Percentiles rank a stretch among this genome's conserved stretches.
phyloP scores from a whole-genome alignment of 2,113 vertebrate genomes.

The Nibea coibor region DNA sequence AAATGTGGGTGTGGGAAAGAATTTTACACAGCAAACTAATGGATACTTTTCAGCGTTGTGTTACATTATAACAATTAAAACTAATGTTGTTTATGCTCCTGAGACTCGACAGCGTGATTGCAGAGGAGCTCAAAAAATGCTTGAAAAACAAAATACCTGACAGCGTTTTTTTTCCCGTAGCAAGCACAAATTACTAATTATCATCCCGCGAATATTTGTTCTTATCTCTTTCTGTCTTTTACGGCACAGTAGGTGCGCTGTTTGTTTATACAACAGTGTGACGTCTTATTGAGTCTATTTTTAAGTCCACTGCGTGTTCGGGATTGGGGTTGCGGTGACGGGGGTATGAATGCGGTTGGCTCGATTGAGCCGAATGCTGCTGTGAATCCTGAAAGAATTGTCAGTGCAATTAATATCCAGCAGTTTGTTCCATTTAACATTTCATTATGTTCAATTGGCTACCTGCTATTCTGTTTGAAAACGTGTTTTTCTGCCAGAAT shows the following conservation, averaged over 20 bases:
- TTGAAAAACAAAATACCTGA: background rate
- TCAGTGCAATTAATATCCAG: constrained; percentile 15
- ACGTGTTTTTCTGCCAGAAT: constrained; percentile 2
- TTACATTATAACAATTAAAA: background rate
- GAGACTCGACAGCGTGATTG: background rate
- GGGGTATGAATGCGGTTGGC: background rate
- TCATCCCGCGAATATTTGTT: background rate
- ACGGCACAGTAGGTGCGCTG: background rate
- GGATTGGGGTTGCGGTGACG: background rate
- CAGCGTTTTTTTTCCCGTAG: background rate
- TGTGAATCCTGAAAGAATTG: background rate
- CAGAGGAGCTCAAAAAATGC: background rate
- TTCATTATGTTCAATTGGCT: background rate
- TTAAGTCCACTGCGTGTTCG: background rate
- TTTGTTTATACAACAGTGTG: background rate
- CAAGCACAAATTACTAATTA: background rate
- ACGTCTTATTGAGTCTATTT: background rate
- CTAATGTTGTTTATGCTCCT: background rate
- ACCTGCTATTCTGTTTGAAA: constrained; percentile 4
- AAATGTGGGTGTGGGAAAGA: background rate
- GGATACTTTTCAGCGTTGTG: background rate
- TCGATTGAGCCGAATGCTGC: background rate
- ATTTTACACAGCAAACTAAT: constrained; percentile 18
- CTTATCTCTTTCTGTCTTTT: background rate
- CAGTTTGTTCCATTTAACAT: constrained; percentile 4